Evolutionary conservation across 2,797 vertebrate genomes (phyloP), one percentile per base, ranked within the genome.

Genomic region (Paedocypris micromegethes): DNA sequence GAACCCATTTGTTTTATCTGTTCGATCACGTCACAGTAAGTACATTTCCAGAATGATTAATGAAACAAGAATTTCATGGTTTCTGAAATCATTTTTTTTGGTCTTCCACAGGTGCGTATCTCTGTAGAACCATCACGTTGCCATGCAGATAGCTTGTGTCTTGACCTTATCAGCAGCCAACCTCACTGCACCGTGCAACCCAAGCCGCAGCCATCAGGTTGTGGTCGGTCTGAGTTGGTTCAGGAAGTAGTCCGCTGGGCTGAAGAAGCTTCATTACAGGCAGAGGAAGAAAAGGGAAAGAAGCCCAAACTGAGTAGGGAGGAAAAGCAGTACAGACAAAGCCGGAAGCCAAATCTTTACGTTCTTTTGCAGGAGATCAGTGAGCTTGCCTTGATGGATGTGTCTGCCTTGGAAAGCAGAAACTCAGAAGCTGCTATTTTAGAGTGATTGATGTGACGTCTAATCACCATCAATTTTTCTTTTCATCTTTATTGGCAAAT

Each of bases 11-110:
- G 0, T 88, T 98, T 82, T 84, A 78, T 9, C 83, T 99, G 38
- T 98, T 98, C 0, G 85, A 94, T 68, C 97, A 98, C 40, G 83
- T 98, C 74, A 95, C 95, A 0, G 95, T 97, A 77, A 93, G 94
- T 90, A 54, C n/a, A 68, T 44, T 37, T 2, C 6, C n/a, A n/a
- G 23, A 23, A 23, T 23, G 23, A 23, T 2, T 2, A 23, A 53
- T 3, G 2, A n/a, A 7, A 5, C 3, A 46, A 51, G 9, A 52
- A 37, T 8, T 53, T 6, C 54, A 6, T 41, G 42, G 7, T 46
- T 41, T n/a, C 2, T 54, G 45, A 39, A 5, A 9, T 41, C n/a
- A 5, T 0, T 5, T 47, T 45, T 7, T 0, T 1, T 5, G 9
- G 3, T 58, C 51, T 49, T 44, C 5, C 52, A 0, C 70, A 98